These are phyloP conservation scores for Karalla daura DNA, from an alignment of 2,797 vertebrate species.

Conservation along the genomic window DNA sequence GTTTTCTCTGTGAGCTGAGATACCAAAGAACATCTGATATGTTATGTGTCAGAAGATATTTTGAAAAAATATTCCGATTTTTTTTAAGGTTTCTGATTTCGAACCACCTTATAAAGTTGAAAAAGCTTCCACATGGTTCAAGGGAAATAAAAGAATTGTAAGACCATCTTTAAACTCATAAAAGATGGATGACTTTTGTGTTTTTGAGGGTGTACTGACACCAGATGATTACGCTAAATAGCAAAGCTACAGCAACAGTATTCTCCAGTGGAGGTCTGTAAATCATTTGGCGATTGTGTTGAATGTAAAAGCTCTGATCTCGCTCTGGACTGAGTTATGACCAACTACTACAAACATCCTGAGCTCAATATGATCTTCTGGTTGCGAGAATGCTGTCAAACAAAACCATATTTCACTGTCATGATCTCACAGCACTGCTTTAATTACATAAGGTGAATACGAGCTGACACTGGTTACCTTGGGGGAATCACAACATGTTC, in stretches of 20 bases:
- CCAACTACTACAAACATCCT: conserved; percentile 55
- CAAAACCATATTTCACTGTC: conserved; percentile 46
- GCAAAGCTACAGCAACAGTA: conserved; percentile 12
- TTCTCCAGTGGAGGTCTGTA: conserved; percentile 33
- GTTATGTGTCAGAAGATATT: too few relatives aligned
- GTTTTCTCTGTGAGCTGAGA: conserved; percentile 13
- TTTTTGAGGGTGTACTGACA: background rate
- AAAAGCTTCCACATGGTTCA: too few relatives aligned
- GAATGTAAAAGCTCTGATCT: conserved; percentile 40
- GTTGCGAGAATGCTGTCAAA: conserved; percentile 53
- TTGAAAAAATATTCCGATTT: too few relatives aligned
- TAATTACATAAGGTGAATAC: conserved; percentile 29
- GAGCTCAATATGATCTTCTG: conserved; percentile 40
- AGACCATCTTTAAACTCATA: too few relatives aligned
- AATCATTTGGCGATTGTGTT: conserved; percentile 45
- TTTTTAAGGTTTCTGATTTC: too few relatives aligned
- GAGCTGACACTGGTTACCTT: conserved; percentile 2
- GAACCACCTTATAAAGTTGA: too few relatives aligned
- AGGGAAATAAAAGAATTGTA: too few relatives aligned
- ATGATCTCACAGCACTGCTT: conserved; percentile 39
- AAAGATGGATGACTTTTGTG: background rate
- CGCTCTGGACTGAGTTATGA: conserved; percentile 58
- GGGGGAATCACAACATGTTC: conserved; percentile 36
- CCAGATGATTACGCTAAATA: conserved; percentile 21
- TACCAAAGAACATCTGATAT: too few relatives aligned